Percentiles rank a stretch among this genome's conserved stretches.
Evolutionary conservation across 37 sponge, comb jelly and placozoan species (phyloP).

Genomic region (Axinella damicornis): DNA sequence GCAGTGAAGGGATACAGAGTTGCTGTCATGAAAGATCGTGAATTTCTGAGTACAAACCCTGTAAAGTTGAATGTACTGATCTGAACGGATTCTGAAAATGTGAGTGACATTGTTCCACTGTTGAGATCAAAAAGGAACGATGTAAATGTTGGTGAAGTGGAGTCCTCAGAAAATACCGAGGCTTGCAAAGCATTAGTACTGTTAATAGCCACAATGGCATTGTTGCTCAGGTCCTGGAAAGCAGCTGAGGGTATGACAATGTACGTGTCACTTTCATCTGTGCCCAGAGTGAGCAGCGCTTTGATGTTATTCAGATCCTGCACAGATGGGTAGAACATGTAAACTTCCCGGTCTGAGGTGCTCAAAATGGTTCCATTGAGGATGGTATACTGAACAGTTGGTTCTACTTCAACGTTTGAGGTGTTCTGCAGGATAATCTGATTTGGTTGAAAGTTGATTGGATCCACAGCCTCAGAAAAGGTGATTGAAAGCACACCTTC

Average conservation of each 20-base stretch:
- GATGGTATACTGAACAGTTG: constrained; percentile 39
- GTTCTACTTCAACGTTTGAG: constrained; percentile 18
- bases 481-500: constrained; percentile 57
- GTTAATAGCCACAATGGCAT: constrained; percentile 65
- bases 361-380: constrained; percentile 30
- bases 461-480: constrained; percentile 86
- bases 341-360: constrained; percentile 40
- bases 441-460: constrained; percentile 23
- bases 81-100: constrained; percentile 87
- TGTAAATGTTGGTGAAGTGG: constrained; percentile 55
- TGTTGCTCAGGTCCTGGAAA: constrained; percentile 66
- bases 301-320: constrained; percentile 87
- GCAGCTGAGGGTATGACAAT: constrained; percentile 62
- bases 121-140: constrained; percentile 77
- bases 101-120: constrained; percentile 61
- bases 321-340: constrained; percentile 40
- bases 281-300: constrained; percentile 67
- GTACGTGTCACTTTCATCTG: constrained; percentile 68
- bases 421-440: constrained; percentile 77
- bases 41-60: constrained; percentile 43
- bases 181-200: constrained; percentile 66
- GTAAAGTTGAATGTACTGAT: constrained; percentile 49
- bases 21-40: neutral
- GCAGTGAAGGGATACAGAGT: constrained; percentile 49
- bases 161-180: constrained; percentile 56